Evolutionary conservation across 2,797 vertebrate species (phyloP).

Genomic region (Anguilla obscura): DNA sequence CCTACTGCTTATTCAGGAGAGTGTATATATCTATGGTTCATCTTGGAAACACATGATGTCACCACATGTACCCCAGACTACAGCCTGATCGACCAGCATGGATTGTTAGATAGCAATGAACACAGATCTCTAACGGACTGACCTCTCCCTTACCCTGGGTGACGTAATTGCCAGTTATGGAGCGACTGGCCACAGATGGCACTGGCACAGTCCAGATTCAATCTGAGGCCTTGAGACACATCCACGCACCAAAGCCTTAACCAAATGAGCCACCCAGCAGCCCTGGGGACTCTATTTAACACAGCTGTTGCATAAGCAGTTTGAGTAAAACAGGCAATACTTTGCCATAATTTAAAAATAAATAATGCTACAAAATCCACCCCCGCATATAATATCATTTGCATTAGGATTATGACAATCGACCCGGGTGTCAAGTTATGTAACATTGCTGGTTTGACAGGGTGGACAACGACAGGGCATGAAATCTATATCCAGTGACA

Average conservation of each 20-base stretch:
- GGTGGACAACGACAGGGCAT: neutral
- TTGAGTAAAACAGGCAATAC: neutral
- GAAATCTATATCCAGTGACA: neutral
- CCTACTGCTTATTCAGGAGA: neutral
- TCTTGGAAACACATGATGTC: neutral
- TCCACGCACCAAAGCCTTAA: slow-evolving; percentile 17
- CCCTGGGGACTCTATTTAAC: slow-evolving; percentile 8
- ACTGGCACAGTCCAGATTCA: neutral
- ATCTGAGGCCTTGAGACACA: neutral
- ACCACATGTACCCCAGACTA: neutral
- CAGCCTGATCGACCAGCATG: too few relatives aligned
- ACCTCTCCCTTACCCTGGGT: neutral
- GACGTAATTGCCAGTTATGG: neutral
- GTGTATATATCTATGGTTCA: neutral
- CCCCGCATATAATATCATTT: neutral
- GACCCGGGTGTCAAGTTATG: neutral
- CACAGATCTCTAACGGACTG: neutral
- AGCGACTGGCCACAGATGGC: neutral
- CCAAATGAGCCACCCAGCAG: neutral
- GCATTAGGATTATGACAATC: neutral
- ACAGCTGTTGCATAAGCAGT: neutral
- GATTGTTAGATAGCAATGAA: too few relatives aligned
- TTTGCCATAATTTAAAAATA: neutral
- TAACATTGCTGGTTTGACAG: neutral
- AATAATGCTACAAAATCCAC: too few relatives aligned